Evolutionary conservation across 1,140 invertebrate genomes (phyloP).

Genomic region (Sycobia sp.): DNA sequence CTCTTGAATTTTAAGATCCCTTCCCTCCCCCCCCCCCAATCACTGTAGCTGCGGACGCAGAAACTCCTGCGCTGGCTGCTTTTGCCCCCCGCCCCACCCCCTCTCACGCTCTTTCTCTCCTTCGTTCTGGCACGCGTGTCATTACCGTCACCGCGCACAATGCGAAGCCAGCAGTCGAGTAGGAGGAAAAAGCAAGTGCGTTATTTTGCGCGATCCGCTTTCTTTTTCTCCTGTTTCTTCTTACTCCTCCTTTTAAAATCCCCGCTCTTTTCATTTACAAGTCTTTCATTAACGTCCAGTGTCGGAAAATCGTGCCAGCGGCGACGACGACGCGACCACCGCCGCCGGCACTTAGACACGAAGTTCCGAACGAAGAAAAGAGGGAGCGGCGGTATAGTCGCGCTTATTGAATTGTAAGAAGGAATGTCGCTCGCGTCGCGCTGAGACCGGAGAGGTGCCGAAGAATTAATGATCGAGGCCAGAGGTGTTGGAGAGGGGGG

Average conservation of each 20-base stretch:
- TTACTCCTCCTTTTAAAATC: too few species aligned
- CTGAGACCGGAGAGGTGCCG: background rate
- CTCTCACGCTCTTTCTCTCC: background rate
- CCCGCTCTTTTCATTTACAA: slow-evolving; percentile 24
- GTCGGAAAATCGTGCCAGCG: slow-evolving; percentile 2
- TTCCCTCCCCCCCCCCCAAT: too few species aligned
- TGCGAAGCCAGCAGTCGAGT: slow-evolving; percentile 2
- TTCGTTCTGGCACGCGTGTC: background rate
- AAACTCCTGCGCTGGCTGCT: too few species aligned
- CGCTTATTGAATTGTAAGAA: slow-evolving; percentile 15
- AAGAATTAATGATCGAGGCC: slow-evolving; percentile 6
- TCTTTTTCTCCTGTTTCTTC: too few species aligned
- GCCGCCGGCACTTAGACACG: too few species aligned
- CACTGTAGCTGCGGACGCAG: too few species aligned
- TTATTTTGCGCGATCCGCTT: background rate
- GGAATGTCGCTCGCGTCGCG: background rate
- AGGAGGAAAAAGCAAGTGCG: background rate
- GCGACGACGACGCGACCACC: too few species aligned
- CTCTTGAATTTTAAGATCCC: slow-evolving; percentile 24
- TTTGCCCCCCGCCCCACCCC: too few species aligned
- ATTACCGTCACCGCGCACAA: background rate
- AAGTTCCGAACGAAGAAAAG: background rate
- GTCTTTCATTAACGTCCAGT: slow-evolving; percentile 24
- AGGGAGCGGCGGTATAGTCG: background rate
- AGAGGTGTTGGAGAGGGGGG: too few species aligned